These are phyloP conservation scores for Corythoichthys haematopterus DNA, from an alignment of 2,113 vertebrate genomes.

Conservation along the genomic window DNA sequence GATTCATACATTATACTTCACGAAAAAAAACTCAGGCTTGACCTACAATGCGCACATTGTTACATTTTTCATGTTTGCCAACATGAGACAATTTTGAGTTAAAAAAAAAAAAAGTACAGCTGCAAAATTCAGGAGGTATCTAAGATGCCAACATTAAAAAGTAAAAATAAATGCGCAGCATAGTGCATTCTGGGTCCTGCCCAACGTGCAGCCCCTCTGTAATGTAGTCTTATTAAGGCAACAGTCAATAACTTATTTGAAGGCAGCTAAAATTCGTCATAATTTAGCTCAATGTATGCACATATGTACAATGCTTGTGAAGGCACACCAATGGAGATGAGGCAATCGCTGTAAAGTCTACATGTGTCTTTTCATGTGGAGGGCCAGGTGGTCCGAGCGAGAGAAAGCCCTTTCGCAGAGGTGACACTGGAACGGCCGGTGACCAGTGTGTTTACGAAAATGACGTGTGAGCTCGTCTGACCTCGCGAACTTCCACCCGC, in stretches of 20 bases:
- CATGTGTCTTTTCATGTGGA: conserved; percentile 94
- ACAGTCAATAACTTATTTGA: conserved; percentile 61
- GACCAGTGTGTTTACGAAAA: conserved; percentile 88
- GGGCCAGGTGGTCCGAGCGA: conserved; percentile 85
- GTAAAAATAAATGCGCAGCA: conserved; percentile 6
- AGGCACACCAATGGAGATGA: background rate
- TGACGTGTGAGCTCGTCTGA: conserved; percentile 87
- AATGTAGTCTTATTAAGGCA: conserved; percentile 25
- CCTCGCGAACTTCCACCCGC: conserved; percentile 87
- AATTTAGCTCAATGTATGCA: conserved; percentile 63
- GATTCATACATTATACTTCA: background rate
- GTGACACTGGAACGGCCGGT: conserved; percentile 86
- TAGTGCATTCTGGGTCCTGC: conserved; percentile 66
- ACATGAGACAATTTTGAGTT: background rate
- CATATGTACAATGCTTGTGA: conserved; percentile 36
- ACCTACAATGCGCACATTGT: background rate
- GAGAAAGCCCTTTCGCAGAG: conserved; percentile 89
- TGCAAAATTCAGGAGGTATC: conserved; percentile 33
- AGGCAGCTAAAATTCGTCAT: conserved; percentile 58
- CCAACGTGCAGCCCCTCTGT: conserved; percentile 47
- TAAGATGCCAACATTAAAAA: conserved; percentile 39
- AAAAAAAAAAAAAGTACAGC: background rate
- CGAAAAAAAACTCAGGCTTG: background rate
- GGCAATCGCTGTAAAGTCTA: conserved; percentile 34
- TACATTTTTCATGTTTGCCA: conserved; percentile 1